Percentiles rank a stretch among this genome's conserved stretches.
Evolutionary conservation across 1,140 invertebrate genomes (phyloP).

Genomic region (Penaeus vannamei): DNA sequence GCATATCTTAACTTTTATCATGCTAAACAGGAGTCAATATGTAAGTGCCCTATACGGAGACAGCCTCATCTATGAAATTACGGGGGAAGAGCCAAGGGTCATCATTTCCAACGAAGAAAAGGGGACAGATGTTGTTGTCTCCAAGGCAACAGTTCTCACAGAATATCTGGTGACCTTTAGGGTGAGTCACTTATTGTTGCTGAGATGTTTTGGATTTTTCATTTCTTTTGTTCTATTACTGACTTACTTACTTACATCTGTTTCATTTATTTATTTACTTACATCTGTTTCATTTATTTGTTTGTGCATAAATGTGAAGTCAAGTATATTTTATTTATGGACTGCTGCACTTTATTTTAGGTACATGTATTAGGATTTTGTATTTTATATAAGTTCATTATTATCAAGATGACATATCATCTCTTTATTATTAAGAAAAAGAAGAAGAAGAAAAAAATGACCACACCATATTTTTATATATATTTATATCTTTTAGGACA

Average conservation of each 20-base stretch:
- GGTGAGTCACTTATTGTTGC: constrained; percentile 67
- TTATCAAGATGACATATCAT: no score
- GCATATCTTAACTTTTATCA: neutral
- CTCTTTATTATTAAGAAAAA: no score
- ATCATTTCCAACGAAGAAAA: constrained; percentile 56
- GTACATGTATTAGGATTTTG: neutral
- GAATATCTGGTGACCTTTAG: constrained; percentile 79
- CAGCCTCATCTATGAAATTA: constrained; percentile 53
- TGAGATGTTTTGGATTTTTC: no score
- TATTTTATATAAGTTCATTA: neutral
- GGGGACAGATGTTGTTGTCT: constrained; percentile 45
- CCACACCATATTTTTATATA: no score
- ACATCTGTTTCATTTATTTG: no score
- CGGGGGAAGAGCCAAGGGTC: constrained; percentile 55
- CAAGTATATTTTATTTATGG: no score
- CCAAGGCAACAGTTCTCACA: constrained; percentile 53
- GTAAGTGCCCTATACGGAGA: constrained; percentile 53
- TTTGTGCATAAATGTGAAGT: no score
- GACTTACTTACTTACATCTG: no score
- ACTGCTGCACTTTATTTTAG: neutral
- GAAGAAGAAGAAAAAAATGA: no score
- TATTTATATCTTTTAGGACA: constrained; percentile 35
- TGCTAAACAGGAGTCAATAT: constrained; percentile 36
- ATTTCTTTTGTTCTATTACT: no score
- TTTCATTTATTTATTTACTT: no score